Conservation (phyloP, 1,140 invertebrate genomes). For the Sminthurides bifidus region DNA sequence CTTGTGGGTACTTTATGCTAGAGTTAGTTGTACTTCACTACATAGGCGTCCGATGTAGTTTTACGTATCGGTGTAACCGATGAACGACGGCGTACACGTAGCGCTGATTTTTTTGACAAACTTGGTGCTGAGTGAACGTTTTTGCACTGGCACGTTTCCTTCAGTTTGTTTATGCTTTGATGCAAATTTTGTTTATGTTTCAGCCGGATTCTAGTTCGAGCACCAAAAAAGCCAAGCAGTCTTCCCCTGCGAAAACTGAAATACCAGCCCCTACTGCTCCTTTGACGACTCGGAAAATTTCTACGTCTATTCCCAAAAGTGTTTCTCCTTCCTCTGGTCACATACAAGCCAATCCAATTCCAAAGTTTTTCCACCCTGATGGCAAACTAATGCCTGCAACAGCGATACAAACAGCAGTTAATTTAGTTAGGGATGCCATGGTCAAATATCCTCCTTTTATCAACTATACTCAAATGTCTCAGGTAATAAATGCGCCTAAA, state of each 20-base stretch:
- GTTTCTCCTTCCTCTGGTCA: not conserved
- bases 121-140: no score
- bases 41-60: no score
- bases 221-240: not conserved
- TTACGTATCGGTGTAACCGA: no score
- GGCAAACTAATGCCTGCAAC: constrained; percentile 13
- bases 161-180: not conserved
- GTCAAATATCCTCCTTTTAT: constrained; percentile 8
- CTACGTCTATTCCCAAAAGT: not conserved
- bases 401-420: constrained; percentile 9
- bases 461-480: constrained; percentile 17
- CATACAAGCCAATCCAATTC: constrained; percentile 3
- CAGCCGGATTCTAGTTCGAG: constrained; percentile 11
- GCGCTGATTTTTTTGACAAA: no score
- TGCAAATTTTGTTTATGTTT: constrained; percentile 1
- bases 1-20: no score
- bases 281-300: not conserved
- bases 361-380: constrained; percentile 28
- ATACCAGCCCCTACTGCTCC: not conserved
- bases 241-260: no score
- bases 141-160: no score
- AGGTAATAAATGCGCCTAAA: constrained; percentile 3
- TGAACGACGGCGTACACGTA: no score
- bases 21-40: no score
- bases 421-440: constrained; percentile 19